Base-by-base conservation (phyloP, 1,140 invertebrate genomes). In the Thaumetopoea pityocampa region DNA sequence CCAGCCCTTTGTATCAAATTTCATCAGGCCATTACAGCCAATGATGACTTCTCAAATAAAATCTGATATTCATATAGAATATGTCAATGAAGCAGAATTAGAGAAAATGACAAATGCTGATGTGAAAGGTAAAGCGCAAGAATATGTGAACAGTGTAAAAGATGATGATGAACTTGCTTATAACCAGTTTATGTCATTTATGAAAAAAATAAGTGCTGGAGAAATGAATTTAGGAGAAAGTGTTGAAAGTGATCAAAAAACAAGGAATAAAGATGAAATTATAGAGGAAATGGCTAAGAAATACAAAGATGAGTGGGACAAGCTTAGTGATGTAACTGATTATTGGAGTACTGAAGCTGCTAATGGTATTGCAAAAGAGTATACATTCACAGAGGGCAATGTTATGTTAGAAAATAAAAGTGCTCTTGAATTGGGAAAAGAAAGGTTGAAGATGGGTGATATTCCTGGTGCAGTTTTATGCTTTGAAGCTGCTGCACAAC, bases 401-500 rank as follows among this genome's bases (percentile, higher is more conserved):
- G 92, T 94, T 5, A 92, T 97, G 90, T 86, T 89, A 34, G 89
- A 94, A 59, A 86, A 93, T 58, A 85, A 89, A n/a, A 91, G 96
- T 86, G 92, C 96, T 7, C 89, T 98, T 40, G 91, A 93, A 71
- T 92, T 95, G 62, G 98, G 97, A 0, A 91, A 96, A 64, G 87
- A 91, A 58, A 92, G 92, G 66, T 78, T 98, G 34, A 88, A 90
- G 64, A 88, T 89, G 49, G 97, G 96, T 12, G 97, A 99, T 85
- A 89, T 99, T 40, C 94, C 97, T 8, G 95, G 95, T 56, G 98
- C 98, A 12, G 97, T 99, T 1, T 84, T 99, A 2, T 94, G 97
- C 63, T 99, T 99, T 86, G 98, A 99, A 87, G 95, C 96, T 37
- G 97, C 97, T 22, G 95, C 92, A 4, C 92, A 96, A 71, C 92